phyloP scores from a whole-genome alignment of 2,888 invertebrate genomes.

The Conchocele bisecta region DNA sequence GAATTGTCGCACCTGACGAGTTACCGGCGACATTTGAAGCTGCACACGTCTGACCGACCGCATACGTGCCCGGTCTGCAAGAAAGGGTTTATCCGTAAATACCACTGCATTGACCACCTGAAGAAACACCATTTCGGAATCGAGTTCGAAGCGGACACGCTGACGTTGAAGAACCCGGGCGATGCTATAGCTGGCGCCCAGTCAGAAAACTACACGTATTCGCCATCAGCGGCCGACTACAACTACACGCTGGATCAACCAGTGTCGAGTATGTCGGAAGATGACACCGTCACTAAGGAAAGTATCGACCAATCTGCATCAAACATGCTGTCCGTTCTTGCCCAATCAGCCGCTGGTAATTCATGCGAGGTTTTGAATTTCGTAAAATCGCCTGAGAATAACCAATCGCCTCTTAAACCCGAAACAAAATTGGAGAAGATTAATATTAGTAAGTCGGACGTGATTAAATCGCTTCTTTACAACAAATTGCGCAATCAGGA shows the following conservation, averaged over 20 bases:
- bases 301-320: conserved; percentile 55
- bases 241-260: conserved; percentile 56
- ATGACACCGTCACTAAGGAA: conserved; percentile 37
- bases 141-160: conserved; percentile 46
- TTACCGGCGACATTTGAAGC: conserved; percentile 56
- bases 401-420: conserved; percentile 8
- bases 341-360: conserved; percentile 42
- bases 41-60: conserved; percentile 55
- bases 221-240: conserved; percentile 35
- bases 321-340: conserved; percentile 53
- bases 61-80: conserved; percentile 55
- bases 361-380: too few relatives aligned
- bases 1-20: conserved; percentile 57
- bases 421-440: not conserved
- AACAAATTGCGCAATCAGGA: too few relatives aligned
- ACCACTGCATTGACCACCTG: conserved; percentile 57
- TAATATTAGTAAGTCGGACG: conserved; percentile 7
- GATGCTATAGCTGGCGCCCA: conserved; percentile 1
- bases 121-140: conserved; percentile 57
- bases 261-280: conserved; percentile 26
- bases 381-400: too few relatives aligned
- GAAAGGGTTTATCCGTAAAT: conserved; percentile 57
- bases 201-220: too few relatives aligned
- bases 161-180: conserved; percentile 24
- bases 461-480: too few relatives aligned